Percentiles rank a stretch among this genome's conserved stretches.
These are phyloP conservation scores for Syrrhaptes paradoxus DNA, from an alignment of 2,113 vertebrate species.

Conservation along the genomic window DNA sequence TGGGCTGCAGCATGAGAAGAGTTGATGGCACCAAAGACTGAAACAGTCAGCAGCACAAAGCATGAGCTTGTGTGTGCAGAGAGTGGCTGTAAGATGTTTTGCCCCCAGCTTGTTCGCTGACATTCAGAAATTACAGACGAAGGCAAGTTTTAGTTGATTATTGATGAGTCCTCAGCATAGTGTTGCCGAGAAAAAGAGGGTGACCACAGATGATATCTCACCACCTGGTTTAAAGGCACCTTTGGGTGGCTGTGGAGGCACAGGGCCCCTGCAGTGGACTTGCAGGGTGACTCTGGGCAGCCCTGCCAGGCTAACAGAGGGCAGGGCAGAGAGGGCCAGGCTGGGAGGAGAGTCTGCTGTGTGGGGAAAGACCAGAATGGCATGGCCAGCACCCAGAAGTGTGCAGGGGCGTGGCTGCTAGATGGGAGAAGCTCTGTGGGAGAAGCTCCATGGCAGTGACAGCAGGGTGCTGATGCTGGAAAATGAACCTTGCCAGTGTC, in stretches of 20 bases:
- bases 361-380: not conserved
- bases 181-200: not conserved
- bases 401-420: not conserved
- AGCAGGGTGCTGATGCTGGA: not conserved
- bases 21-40: fast-evolving
- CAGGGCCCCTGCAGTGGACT: not conserved
- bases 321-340: not conserved
- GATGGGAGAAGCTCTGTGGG: not conserved
- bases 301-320: not conserved
- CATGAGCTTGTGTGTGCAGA: not conserved
- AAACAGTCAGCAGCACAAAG: not conserved
- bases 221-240: not conserved
- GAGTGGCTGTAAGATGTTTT: not conserved
- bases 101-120: not conserved
- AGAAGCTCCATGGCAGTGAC: not conserved
- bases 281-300: not conserved
- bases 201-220: not conserved
- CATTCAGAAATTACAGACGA: not conserved
- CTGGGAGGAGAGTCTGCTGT: not conserved
- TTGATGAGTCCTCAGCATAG: not conserved
- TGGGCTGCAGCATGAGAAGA: not conserved
- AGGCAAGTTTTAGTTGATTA: not conserved
- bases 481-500: not conserved
- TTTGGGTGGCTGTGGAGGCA: not conserved
- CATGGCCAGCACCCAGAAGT: not conserved